Evolutionary conservation across 2,888 invertebrate genomes (phyloP).

Genomic region (Eucera pruinosa): DNA sequence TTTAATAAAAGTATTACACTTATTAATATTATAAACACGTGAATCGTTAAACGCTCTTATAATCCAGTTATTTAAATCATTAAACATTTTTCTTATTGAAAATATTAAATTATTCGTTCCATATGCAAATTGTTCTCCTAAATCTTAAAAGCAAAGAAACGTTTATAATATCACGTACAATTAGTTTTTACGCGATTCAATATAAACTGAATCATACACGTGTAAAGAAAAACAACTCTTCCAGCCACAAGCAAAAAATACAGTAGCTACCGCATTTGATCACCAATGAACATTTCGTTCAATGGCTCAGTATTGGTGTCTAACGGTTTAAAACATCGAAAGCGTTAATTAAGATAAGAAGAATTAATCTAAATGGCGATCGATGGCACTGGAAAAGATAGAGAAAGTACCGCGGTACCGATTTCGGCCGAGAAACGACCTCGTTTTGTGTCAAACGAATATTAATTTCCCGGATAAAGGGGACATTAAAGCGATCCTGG

Average conservation of each 20-base stretch:
- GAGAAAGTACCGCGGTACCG: neutral
- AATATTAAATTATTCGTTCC: no score
- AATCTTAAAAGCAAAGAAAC: no score
- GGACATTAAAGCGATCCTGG: conserved; percentile 2
- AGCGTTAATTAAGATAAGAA: conserved; percentile 7
- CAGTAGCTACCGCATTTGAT: neutral
- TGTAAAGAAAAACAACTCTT: no score
- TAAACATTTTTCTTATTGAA: no score
- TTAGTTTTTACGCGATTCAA: no score
- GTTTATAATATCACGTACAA: no score
- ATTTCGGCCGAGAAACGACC: neutral
- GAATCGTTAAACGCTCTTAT: no score
- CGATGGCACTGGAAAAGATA: neutral
- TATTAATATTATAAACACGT: no score
- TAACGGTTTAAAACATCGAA: neutral
- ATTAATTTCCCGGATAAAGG: conserved; percentile 38
- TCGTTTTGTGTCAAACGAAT: conserved; percentile 3
- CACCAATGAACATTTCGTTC: neutral
- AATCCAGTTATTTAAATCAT: no score
- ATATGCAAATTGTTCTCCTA: no score
- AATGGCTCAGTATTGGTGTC: neutral
- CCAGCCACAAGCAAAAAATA: neutral
- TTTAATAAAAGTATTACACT: no score
- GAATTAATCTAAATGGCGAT: conserved; percentile 1
- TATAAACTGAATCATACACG: no score